phyloP scores from a whole-genome alignment of 2,113 vertebrate species.

The Nerophis lumbriciformis region DNA sequence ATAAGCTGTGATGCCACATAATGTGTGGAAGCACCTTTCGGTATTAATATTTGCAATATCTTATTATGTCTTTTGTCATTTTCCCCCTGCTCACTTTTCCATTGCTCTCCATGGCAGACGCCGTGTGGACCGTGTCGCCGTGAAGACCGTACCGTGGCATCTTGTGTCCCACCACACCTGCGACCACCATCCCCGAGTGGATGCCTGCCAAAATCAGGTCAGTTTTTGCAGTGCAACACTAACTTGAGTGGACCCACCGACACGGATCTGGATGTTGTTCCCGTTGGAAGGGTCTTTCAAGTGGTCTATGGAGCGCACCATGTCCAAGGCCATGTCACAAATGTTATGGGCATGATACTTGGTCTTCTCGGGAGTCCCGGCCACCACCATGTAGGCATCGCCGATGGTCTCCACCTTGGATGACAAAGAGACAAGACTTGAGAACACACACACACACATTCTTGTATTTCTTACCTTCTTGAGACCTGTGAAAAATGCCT shows the following conservation, averaged over 20 bases:
- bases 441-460: neutral
- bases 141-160: conserved; percentile 75
- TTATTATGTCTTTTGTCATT: neutral
- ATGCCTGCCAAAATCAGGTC: conserved; percentile 51
- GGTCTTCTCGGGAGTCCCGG: conserved; percentile 71
- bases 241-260: conserved; percentile 50
- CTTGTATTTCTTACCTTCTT: too few relatives aligned
- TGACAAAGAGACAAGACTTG: neutral
- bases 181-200: conserved; percentile 74
- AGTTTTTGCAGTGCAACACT: neutral
- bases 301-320: conserved; percentile 73
- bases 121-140: conserved; percentile 72
- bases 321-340: conserved; percentile 75
- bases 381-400: conserved; percentile 72
- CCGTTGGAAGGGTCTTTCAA: conserved; percentile 73
- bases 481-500: too few relatives aligned
- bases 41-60: too few relatives aligned
- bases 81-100: conserved; percentile 55
- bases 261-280: conserved; percentile 73
- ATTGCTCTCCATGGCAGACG: conserved; percentile 75
- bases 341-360: conserved; percentile 75
- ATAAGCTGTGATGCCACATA: too few relatives aligned
- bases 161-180: conserved; percentile 72
- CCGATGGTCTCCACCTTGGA: conserved; percentile 69
- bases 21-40: too few relatives aligned